Evolutionary conservation across 2,888 invertebrate species (phyloP).

Genomic region (Tiphia femorata): DNA sequence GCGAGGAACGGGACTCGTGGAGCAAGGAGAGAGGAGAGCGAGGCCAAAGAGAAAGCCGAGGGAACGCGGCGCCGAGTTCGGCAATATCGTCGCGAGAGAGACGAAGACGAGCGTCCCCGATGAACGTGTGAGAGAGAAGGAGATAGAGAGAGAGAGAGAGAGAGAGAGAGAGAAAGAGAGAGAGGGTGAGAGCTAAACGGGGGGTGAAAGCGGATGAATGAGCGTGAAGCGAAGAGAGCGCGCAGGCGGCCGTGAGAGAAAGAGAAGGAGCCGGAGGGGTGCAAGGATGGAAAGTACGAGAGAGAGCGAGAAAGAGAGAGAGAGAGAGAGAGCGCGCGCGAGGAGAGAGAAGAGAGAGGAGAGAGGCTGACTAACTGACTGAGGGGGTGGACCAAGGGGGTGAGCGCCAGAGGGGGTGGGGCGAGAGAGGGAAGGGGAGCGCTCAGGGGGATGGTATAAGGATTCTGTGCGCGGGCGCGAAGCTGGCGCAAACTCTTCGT

Average conservation of each 20-base stretch:
- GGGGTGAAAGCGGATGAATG: constrained; percentile 10
- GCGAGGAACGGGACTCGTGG: no score
- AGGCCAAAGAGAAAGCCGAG: neutral
- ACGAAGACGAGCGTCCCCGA: neutral
- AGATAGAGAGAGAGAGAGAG: constrained; percentile 7
- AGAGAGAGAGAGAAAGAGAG: constrained; percentile 23
- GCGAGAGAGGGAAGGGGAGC: no score
- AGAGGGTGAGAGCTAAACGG: constrained; percentile 15
- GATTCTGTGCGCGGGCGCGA: constrained; percentile 64
- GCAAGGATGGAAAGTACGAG: constrained; percentile 7
- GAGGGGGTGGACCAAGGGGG: constrained; percentile 30
- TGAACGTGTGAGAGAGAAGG: neutral
- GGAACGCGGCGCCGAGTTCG: neutral
- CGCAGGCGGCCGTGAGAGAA: no score
- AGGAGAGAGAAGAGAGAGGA: constrained; percentile 7
- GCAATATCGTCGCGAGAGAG: neutral
- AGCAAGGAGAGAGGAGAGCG: neutral
- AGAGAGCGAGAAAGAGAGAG: neutral
- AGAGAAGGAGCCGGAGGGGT: neutral
- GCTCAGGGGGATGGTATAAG: no score
- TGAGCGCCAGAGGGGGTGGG: constrained; percentile 15
- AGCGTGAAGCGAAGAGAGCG: constrained; percentile 26
- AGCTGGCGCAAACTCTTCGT: constrained; percentile 64
- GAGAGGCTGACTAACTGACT: constrained; percentile 46
- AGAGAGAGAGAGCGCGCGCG: constrained; percentile 1